A percentile compares a stretch with the other conserved stretches of the same genome.
Evolutionary conservation across 1,140 invertebrate species (phyloP).

Genomic region (Riptortus pedestris): DNA sequence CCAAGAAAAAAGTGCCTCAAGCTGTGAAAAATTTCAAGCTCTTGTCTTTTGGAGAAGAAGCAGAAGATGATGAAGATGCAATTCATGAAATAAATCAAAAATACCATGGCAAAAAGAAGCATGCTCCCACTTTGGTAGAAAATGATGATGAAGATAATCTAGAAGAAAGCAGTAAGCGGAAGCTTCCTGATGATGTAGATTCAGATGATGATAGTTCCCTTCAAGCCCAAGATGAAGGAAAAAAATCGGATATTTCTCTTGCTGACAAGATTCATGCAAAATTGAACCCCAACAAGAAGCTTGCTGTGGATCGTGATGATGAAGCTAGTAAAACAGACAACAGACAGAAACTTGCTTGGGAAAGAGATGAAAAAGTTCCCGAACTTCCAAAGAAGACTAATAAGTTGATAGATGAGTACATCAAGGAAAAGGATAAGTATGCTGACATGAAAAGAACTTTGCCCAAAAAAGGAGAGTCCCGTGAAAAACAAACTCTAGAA

Average conservation of each 20-base stretch:
- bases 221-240: background rate
- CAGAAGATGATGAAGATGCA: constrained; percentile 92
- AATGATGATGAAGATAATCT: background rate
- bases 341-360: background rate
- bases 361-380: background rate
- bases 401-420: background rate
- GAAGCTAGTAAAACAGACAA: background rate
- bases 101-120: constrained; percentile 40
- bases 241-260: background rate
- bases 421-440: constrained; percentile 1
- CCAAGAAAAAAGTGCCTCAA: constrained; percentile 40
- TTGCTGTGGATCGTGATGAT: background rate
- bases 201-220: constrained; percentile 73
- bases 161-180: background rate
- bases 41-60: constrained; percentile 94
- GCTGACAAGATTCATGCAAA: constrained; percentile 1
- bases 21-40: constrained; percentile 79
- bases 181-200: constrained; percentile 51
- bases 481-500: constrained; percentile 61
- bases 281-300: background rate
- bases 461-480: constrained; percentile 37
- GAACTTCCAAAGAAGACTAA: background rate
- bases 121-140: background rate
- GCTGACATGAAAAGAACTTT: background rate
- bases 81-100: constrained; percentile 55